Percentiles rank a stretch among this genome's conserved stretches.
phyloP scores from a whole-genome alignment of 1,140 invertebrate genomes.

The Drosophila busckii region DNA sequence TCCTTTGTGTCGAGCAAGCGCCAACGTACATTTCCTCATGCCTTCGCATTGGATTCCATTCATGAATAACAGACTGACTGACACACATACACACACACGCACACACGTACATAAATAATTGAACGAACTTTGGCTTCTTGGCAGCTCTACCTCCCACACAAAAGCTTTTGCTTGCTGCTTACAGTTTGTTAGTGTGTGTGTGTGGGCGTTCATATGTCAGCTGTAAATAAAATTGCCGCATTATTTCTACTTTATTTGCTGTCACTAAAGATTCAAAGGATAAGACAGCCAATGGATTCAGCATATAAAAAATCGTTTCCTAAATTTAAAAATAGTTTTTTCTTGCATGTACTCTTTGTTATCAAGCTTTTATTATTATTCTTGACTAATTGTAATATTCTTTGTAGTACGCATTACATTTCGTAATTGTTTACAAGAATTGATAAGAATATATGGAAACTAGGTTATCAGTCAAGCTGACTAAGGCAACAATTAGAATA shows the following conservation, averaged over 20 bases:
- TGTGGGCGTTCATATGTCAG: slow-evolving; percentile 56
- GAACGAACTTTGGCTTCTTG: slow-evolving; percentile 30
- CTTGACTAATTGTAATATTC: no score
- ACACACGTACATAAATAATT: slow-evolving; percentile 1
- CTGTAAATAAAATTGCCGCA: slow-evolving; percentile 61
- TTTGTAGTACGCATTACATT: no score
- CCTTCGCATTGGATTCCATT: slow-evolving; percentile 41
- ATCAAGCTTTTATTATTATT: no score
- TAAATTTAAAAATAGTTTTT: no score
- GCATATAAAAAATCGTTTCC: no score
- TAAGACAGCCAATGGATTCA: no score
- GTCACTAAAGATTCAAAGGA: no score
- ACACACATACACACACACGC: slow-evolving; percentile 17
- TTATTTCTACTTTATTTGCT: slow-evolving; percentile 22
- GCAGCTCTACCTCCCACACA: neutral
- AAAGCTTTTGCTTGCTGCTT: neutral
- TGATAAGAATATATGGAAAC: no score
- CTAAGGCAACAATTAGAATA: no score
- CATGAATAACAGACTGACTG: slow-evolving; percentile 55
- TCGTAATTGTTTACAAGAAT: no score
- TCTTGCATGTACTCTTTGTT: no score
- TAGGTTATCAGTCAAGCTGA: no score
- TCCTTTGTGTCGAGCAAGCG: slow-evolving; percentile 1
- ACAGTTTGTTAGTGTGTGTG: slow-evolving; percentile 7
- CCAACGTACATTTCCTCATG: slow-evolving; percentile 22